Evolutionary conservation across 1,140 invertebrate genomes (phyloP).

Genomic region (Cherax destructor): DNA sequence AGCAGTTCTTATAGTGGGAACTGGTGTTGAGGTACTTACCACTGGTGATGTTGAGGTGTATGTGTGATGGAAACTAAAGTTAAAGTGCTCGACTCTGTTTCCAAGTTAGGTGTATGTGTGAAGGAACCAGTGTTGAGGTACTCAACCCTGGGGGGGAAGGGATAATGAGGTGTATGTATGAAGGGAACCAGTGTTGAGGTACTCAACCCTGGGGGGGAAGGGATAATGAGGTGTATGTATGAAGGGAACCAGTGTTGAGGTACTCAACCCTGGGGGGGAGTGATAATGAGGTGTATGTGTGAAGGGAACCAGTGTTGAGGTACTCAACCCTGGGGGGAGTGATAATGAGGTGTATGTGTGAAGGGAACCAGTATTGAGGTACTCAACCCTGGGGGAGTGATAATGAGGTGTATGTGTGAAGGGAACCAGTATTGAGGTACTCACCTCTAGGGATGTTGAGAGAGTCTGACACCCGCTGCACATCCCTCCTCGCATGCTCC

Average conservation of each 20-base stretch:
- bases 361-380: not conserved
- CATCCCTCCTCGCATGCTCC: slow-evolving; percentile 89
- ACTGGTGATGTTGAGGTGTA: slow-evolving; percentile 76
- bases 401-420: too few relatives aligned
- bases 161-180: not conserved
- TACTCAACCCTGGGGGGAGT: slow-evolving; percentile 85
- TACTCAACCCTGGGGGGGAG: slow-evolving; percentile 83
- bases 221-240: not conserved
- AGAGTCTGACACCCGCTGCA: slow-evolving; percentile 87
- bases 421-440: slow-evolving; percentile 71
- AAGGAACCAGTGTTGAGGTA: slow-evolving; percentile 9
- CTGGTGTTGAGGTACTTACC: slow-evolving; percentile 79
- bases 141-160: slow-evolving; percentile 86
- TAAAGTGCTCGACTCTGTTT: slow-evolving; percentile 82
- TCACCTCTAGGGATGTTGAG: slow-evolving; percentile 91
- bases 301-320: not conserved
- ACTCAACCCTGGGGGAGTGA: slow-evolving; percentile 83
- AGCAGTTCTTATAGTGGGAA: too few relatives aligned
- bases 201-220: slow-evolving; percentile 83
- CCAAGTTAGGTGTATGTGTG: slow-evolving; percentile 75
- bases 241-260: not conserved
- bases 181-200: not conserved
- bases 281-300: not conserved
- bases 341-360: not conserved
- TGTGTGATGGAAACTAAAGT: too few relatives aligned